Percentiles rank a stretch among this genome's conserved stretches.
Conservation (phyloP, 1,140 invertebrate species). For the Sarcophaga peregrina region DNA sequence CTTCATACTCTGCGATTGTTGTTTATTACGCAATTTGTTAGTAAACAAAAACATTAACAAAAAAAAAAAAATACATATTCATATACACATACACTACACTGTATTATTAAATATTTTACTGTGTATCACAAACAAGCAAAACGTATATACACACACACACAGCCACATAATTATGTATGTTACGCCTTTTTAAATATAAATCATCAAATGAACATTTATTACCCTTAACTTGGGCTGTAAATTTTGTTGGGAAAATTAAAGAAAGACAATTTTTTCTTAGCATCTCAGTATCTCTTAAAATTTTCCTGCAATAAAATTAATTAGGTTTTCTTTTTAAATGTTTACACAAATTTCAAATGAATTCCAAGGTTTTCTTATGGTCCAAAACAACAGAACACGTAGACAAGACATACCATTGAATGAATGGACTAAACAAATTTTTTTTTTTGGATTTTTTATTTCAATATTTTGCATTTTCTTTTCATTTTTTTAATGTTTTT, state of each 20-base stretch:
- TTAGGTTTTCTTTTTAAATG: neutral
- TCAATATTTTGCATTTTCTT: no score
- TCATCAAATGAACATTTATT: neutral
- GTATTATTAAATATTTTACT: neutral
- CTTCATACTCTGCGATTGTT: neutral
- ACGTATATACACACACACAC: neutral
- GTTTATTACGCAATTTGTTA: conserved; percentile 25
- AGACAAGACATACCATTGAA: no score
- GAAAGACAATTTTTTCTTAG: neutral
- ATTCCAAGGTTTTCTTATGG: no score
- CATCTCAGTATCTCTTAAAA: no score
- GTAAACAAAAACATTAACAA: neutral
- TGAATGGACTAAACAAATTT: no score
- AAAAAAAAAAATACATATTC: neutral
- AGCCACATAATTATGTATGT: neutral
- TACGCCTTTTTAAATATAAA: conserved; percentile 13
- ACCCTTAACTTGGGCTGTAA: neutral
- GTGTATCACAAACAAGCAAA: no score
- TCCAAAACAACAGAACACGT: no score
- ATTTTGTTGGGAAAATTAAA: neutral
- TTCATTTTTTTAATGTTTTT: no score
- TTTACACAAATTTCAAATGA: neutral
- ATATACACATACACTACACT: no score
- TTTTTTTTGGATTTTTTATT: no score
- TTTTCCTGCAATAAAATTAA: neutral